Base-by-base conservation (phyloP, 1,140 invertebrate genomes). In the Drosophila nigromelanica region DNA sequence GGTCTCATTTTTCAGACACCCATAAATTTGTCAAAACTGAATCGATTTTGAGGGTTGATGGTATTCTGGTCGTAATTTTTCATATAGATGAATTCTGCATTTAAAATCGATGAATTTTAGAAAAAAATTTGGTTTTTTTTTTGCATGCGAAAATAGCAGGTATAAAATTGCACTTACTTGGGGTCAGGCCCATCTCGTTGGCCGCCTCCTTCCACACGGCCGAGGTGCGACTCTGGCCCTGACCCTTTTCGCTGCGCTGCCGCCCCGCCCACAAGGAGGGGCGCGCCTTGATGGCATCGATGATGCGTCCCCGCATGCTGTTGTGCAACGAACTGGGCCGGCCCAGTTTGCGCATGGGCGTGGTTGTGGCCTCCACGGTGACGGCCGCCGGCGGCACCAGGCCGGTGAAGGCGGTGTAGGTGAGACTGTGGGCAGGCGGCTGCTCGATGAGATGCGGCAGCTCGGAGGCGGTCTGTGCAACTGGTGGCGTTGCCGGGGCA, bases 161-260 rank as follows among this genome's bases (percentile, higher is more conserved):
- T 24, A 35, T 35, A 0, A 42, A 6, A 14, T 40, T 10, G 8
- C 6, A 61, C 6, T 55, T 0, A n/a, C 90, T 91, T 8, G 90
- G 77, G 4, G 90, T 91, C 0, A 91, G 48, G 5, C 90, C 90
- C 80, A 91, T 81, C 42, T 91, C 86, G 12, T 72, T 72, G 5
- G 90, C 90, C 10, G 80, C 86, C 40, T 91, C 90, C 68, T 91
- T 91, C 90, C 90, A 91, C 7, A 91, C 82, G 2, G 90, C 90
- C 0, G 90, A 91, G 14, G 90, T 91, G 43, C 90, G 80, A 30
- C 87, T 91, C 47, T 91, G 90, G 14, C 89, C 80, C 51, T 86
- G 86, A n/a, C 86, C 78, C 51, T 90, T 87, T 40, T 91, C 90
- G 62, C 75, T 78, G 35, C 82, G 80, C 62, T 91, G 90, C 15